phyloP scores from a whole-genome alignment of 2,888 invertebrate species.

The Troglohyphantes excavatus region DNA sequence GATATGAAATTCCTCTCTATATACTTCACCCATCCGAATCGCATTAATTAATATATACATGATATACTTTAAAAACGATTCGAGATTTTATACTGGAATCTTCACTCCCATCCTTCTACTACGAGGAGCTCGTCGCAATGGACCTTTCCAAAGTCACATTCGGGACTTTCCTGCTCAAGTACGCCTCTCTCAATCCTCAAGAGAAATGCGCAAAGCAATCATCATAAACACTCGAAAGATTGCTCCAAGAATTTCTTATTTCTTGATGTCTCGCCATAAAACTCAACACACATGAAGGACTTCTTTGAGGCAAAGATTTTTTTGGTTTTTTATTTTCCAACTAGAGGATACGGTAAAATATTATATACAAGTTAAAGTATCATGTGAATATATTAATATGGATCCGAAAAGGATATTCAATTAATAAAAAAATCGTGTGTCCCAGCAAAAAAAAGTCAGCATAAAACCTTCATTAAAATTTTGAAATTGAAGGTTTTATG shows the following conservation, averaged over 20 bases:
- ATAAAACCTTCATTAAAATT: too few relatives aligned
- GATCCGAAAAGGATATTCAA: too few relatives aligned
- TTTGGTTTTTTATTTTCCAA: too few relatives aligned
- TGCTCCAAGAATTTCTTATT: constrained; percentile 54
- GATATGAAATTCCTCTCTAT: too few relatives aligned
- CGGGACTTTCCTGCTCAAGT: constrained; percentile 4
- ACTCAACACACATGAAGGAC: constrained; percentile 30
- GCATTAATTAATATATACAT: too few relatives aligned
- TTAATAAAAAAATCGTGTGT: too few relatives aligned
- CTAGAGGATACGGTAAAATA: too few relatives aligned
- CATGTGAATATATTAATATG: too few relatives aligned
- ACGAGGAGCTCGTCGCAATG: neutral
- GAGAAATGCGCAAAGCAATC: constrained; percentile 73
- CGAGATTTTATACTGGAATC: neutral
- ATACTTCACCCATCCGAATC: too few relatives aligned
- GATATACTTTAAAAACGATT: neutral
- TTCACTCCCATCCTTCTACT: neutral
- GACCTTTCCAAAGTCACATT: neutral
- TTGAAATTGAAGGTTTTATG: too few relatives aligned
- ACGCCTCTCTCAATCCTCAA: constrained; percentile 27
- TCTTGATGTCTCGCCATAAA: constrained; percentile 30
- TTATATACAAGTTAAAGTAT: too few relatives aligned
- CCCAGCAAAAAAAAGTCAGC: too few relatives aligned
- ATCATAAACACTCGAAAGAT: constrained; percentile 72
- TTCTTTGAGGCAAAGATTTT: neutral